phyloP scores from a whole-genome alignment of 2,888 invertebrate species.

The Drosophila maculinotata region DNA sequence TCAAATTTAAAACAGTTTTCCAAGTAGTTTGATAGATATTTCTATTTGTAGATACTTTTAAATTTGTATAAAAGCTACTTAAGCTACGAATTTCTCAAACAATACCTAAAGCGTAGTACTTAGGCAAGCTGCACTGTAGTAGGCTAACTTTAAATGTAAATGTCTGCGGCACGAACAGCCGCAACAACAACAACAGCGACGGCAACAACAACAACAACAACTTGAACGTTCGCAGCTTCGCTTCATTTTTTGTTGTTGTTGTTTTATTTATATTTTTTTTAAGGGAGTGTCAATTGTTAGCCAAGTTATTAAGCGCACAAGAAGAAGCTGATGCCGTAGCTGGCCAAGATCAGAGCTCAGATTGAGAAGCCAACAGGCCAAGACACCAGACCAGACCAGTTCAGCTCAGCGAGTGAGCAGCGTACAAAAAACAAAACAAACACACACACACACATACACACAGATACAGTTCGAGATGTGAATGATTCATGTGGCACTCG shows the following conservation, averaged over 20 bases:
- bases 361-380: conserved; percentile 35
- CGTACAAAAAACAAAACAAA: conserved; percentile 12
- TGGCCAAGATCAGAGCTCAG: conserved; percentile 51
- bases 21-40: too few relatives aligned
- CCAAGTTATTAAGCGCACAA: conserved; percentile 76
- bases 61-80: too few relatives aligned
- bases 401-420: conserved; percentile 24
- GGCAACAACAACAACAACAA: conserved; percentile 39
- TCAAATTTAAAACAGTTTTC: too few relatives aligned
- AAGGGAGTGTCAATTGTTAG: conserved; percentile 83
- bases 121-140: conserved; percentile 44
- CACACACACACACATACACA: conserved; percentile 1
- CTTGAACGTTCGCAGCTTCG: conserved; percentile 48
- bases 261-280: conserved; percentile 51
- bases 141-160: conserved; percentile 57
- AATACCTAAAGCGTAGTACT: neutral
- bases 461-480: conserved; percentile 26
- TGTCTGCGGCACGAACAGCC: conserved; percentile 57
- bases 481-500: conserved; percentile 69
- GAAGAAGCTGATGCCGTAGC: conserved; percentile 49
- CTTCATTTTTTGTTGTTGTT: conserved; percentile 12
- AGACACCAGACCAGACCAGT: conserved; percentile 32
- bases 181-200: conserved; percentile 38
- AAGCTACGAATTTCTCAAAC: too few relatives aligned
- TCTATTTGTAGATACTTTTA: too few relatives aligned